Base-by-base conservation (phyloP, 2,797 vertebrate species). In the Cetoscarus ocellatus region DNA sequence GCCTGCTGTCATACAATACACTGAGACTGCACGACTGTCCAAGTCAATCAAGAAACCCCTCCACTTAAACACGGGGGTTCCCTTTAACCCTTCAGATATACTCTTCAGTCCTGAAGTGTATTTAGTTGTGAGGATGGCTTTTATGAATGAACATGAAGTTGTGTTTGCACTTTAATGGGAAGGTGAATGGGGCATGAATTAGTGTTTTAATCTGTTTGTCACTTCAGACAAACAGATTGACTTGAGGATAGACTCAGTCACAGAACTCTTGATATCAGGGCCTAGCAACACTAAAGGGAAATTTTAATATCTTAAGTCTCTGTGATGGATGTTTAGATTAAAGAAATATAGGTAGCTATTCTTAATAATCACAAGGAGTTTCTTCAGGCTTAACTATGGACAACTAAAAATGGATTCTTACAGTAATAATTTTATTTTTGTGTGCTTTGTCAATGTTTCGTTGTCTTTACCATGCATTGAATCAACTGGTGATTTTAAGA, bases 1-100 rank as follows among this genome's bases (percentile, higher is more conserved):
- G 63, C 7, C 70, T 47, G 43, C 35, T 88, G 88, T 76, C 83
- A 87, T 75, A 18, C 76, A 77, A 85, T 75, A 83, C 87, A 87
- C 71, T 3, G 18, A 34, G 35, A 51, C 75, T 57, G 71, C 69
- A 52, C 77, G 77, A 84, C 89, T 88, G 89, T 86, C 74, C 67
- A 1, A 85, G 91, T 89, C 88, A 81, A 75, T 91, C 88, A 88
- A 83, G 69, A 70, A 63, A 40, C 6, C 35, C 43, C 35, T 12
- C 15, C 27, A 53, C 52, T 55, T 45, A 4, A 63, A 45, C 73
- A 63, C 35, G 11, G 8, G 9, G 50, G 66, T 17, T 54, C 35
- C 54, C 11, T 66, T 48, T 7, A 19, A 39, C n/a, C 43, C 61
- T 15, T n/a, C 12, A 58, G 56, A 18, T 38, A 10, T 17, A 43